Base-by-base conservation (phyloP, 2,797 vertebrate genomes). In the Pangasius macronema region DNA sequence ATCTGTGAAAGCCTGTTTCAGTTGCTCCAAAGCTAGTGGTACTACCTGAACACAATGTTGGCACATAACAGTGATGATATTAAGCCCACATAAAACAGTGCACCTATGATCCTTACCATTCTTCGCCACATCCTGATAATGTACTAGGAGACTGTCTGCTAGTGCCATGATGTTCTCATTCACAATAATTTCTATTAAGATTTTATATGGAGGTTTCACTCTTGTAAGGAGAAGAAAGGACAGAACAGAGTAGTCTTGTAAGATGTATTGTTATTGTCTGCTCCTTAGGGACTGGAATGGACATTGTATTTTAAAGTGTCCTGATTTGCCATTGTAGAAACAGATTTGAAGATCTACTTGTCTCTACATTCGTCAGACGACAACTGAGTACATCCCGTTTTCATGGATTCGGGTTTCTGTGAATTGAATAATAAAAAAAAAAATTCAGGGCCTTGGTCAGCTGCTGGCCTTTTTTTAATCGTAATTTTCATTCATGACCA, bases 281-380 rank as follows among this genome's bases (percentile, higher is more conserved):
- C 53, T 80, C 30, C 77, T 59, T 80, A 57, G 18, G 30, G 55
- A 59, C 14, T 27, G 30, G 20, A 9, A 36, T 24, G 24, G 53
- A 80, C 53, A 80, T 1, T 20, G 20, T 39, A 22, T 57, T 79
- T 24, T 36, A 80, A 80, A 80, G 20, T 39, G 20, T 24, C 33
- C 30, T 55, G 75, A 79, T 79, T 79, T 79, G 51, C 75, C 51
- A 80, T 59, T 24, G 53, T 39, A 10, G 53, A 57, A 80, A 24
- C 9, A 39, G 53, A 80, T 24, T 39, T 80, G 30, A 80, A 39
- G 77, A 39, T 39, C 10, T 80, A 6, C 53, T 80, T 80, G 30
- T 55, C 76, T 79, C 51, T 57, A 22, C 30, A 57, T 57, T 79
- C 27, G 30, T 22, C 57, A 57, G 53, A 20, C 2, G 30, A 59